Conservation (phyloP, 2,888 invertebrate genomes). For the Alloscopus bannaensis region DNA sequence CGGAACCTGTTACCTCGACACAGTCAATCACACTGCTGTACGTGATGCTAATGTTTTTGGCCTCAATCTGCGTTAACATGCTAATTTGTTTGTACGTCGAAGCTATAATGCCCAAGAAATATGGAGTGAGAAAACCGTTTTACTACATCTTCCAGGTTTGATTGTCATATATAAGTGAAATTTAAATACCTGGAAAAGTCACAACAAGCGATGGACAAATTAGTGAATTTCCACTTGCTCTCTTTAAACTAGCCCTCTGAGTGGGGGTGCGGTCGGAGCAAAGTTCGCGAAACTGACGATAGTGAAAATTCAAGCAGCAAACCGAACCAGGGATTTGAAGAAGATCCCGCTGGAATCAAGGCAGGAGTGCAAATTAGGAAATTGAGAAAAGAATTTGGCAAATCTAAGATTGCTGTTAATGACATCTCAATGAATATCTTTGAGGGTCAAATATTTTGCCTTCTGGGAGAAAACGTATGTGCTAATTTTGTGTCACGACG, state of each 20-base stretch:
- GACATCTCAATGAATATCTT: constrained; percentile 85
- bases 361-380: constrained; percentile 75
- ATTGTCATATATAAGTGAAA: constrained; percentile 75
- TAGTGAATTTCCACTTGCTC: not conserved
- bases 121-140: constrained; percentile 82
- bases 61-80: constrained; percentile 76
- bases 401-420: constrained; percentile 80
- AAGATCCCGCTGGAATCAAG: constrained; percentile 74
- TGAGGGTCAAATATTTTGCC: constrained; percentile 88
- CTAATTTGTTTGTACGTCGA: constrained; percentile 81
- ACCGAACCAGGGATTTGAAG: constrained; percentile 75
- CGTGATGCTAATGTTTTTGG: constrained; percentile 74
- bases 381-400: constrained; percentile 72
- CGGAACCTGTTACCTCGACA: constrained; percentile 73
- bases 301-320: not conserved
- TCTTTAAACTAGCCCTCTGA: constrained; percentile 25
- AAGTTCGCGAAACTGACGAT: not conserved
- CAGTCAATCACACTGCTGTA: constrained; percentile 73
- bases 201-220: no score
- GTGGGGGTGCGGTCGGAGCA: constrained; percentile 28
- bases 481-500: not conserved
- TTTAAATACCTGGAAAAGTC: not conserved
- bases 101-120: constrained; percentile 81
- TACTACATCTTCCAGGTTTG: constrained; percentile 82
- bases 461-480: constrained; percentile 80